Conservation (phyloP, 2,797 vertebrate genomes). For the Vespertilio murinus region DNA sequence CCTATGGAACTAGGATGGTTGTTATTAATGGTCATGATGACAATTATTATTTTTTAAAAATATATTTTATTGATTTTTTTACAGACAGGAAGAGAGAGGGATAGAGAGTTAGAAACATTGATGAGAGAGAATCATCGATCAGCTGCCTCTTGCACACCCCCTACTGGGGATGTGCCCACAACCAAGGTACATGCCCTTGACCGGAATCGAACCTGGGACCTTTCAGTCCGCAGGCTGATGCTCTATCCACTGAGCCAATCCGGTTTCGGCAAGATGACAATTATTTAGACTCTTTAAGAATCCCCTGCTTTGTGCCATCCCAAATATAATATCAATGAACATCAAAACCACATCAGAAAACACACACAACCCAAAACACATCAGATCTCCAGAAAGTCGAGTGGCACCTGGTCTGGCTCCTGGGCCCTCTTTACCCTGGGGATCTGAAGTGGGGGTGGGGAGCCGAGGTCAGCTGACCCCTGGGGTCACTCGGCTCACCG, state of each 20-base stretch:
- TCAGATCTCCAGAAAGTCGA: neutral
- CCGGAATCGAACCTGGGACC: too few relatives aligned
- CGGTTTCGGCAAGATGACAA: too few relatives aligned
- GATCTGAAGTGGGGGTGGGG: neutral
- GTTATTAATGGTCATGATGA: neutral
- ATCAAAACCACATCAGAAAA: neutral
- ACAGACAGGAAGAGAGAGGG: too few relatives aligned
- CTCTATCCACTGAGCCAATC: too few relatives aligned
- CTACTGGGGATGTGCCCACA: too few relatives aligned
- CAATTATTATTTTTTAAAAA: too few relatives aligned
- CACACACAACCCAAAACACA: neutral
- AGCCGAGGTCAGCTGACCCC: neutral
- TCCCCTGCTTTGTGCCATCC: neutral
- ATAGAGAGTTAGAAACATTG: too few relatives aligned
- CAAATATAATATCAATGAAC: neutral
- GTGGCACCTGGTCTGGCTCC: neutral
- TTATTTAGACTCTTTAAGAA: neutral
- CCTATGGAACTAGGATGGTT: rapidly evolving
- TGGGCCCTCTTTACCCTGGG: rapidly evolving
- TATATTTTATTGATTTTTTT: too few relatives aligned
- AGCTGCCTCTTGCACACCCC: too few relatives aligned
- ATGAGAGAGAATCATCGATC: too few relatives aligned
- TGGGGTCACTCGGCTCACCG: neutral
- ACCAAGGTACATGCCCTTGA: too few relatives aligned
- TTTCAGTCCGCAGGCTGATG: too few relatives aligned